Evolutionary conservation across 2,797 vertebrate species (phyloP).

Genomic region (Lepus oiostolus): DNA sequence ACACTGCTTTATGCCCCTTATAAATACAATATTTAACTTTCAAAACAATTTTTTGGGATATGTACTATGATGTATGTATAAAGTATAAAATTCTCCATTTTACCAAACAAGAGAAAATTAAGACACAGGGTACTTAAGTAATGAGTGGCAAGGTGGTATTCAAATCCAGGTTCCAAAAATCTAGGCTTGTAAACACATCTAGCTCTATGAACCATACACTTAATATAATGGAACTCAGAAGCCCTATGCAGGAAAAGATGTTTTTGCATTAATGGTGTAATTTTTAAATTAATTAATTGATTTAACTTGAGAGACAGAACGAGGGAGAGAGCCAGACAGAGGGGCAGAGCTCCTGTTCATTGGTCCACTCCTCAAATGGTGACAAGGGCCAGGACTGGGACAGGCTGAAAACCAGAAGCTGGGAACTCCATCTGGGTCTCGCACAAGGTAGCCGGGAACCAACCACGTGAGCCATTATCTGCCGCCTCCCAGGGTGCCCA

Average conservation of each 20-base stretch:
- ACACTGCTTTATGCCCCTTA: background rate
- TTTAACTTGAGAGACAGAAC: no score
- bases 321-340: no score
- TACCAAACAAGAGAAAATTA: constrained; percentile 41
- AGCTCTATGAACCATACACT: background rate
- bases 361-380: no score
- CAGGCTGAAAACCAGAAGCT: no score
- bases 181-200: background rate
- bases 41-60: background rate
- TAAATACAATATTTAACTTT: constrained; percentile 3
- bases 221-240: background rate
- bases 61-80: background rate
- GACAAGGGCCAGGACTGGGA: no score
- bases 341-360: no score
- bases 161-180: background rate
- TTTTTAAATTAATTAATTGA: background rate
- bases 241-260: background rate
- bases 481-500: no score
- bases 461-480: no score
- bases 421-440: no score
- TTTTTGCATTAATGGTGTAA: background rate
- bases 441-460: no score
- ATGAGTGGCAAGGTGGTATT: background rate
- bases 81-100: constrained; percentile 36
- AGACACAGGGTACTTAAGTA: constrained; percentile 16